Evolutionary conservation across 2,797 vertebrate species (phyloP), one percentile per base, ranked within the genome.

Genomic region (Pyrrhura leucotis): DNA sequence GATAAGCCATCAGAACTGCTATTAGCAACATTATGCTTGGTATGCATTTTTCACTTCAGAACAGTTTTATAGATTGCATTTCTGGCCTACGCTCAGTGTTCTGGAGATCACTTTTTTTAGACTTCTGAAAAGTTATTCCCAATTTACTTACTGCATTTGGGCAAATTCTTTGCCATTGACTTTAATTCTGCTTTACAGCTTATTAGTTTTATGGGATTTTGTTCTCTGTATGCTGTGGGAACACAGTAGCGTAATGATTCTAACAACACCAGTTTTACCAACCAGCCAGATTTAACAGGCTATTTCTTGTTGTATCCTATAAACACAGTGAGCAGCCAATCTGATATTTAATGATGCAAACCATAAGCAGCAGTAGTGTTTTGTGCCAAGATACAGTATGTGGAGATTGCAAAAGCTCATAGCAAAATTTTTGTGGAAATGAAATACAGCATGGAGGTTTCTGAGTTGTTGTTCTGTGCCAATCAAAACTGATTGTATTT

Each of bases 301-400:
- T 95, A 95, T 94, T 97, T 96, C 95, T 95, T 97, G 96, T 91
- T 97, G 86, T 88, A 95, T 85, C 71, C 93, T 82, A 95, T 82
- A 95, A 96, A 96, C 93, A 96, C 74, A 88, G 66, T 5, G 72
- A 95, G 88, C 78, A 95, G 95, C 96, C 96, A 96, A 96, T 97
- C 96, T 97, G 94, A 96, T 96, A 97, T 91, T 77, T 92, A 95
- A 92, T 95, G 85, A 96, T 94, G 93, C 86, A 97, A 96, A 95
- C 94, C 89, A 92, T 93, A 95, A 95, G 94, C 86, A 94, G 81
- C 93, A 75, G 90, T 85, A 92, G 68, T 35, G 66, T 53, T 87
- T 89, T 54, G 51, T 89, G 96, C 95, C 95, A 96, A 94, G 90
- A 83, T 40, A 90, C 74, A 95, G 26, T 77, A 90, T 62, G 65